Percentiles rank a stretch among this genome's conserved stretches.
Conservation (phyloP, 92 coral and sea anemone genomes). For the Metridium senile region DNA sequence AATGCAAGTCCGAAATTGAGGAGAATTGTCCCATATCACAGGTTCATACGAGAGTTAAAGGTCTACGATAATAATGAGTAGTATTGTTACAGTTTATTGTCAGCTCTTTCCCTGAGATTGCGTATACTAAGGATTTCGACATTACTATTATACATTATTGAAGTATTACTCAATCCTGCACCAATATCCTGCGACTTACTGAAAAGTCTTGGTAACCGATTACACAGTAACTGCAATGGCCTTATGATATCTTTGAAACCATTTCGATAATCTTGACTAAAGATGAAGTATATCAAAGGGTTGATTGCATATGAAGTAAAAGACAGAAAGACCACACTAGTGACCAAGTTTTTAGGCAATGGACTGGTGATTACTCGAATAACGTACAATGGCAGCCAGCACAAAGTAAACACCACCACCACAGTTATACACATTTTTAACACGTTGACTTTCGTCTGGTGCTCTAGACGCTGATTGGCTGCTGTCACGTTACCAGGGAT, state of each 20-base stretch:
- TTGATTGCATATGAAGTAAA: conserved; percentile 68
- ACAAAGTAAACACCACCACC: conserved; percentile 48
- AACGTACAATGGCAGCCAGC: conserved; percentile 41
- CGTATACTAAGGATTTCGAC: conserved; percentile 3
- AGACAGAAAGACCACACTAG: conserved; percentile 31
- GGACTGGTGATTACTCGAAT: not conserved
- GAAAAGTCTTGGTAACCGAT: not conserved
- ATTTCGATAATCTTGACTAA: conserved; percentile 62
- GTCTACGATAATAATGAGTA: too few relatives aligned
- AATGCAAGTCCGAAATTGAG: too few relatives aligned
- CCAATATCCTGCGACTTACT: not conserved
- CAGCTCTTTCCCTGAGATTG: not conserved
- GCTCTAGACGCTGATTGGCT: conserved; percentile 53
- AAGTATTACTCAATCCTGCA: not conserved
- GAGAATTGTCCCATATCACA: too few relatives aligned
- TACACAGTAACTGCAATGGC: conserved; percentile 38
- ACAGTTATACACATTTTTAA: conserved; percentile 50
- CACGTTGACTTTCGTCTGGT: conserved; percentile 43
- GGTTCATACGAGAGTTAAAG: too few relatives aligned
- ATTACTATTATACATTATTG: not conserved
- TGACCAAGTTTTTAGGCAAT: not conserved
- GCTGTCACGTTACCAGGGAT: conserved; percentile 68
- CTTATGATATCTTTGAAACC: conserved; percentile 43
- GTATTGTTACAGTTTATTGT: too few relatives aligned
- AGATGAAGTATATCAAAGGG: conserved; percentile 57